Base-by-base conservation (phyloP, 2,888 invertebrate species). In the Amphimallon solstitiale region DNA sequence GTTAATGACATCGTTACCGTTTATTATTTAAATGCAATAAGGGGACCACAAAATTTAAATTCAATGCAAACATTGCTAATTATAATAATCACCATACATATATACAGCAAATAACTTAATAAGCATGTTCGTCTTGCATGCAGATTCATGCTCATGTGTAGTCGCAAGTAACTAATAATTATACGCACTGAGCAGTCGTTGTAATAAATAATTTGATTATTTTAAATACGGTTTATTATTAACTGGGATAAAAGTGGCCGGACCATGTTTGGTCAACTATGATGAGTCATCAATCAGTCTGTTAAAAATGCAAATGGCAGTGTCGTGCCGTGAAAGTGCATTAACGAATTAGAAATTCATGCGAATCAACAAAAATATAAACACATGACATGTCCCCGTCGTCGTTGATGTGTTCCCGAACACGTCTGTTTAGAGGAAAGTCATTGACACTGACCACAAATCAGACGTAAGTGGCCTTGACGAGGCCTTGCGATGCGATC, bases 31-130 rank as follows among this genome's bases (percentile, higher is more conserved):
- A 29, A n/a, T 45, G 10, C 56, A 29, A 45, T 34, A 59, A 45
- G 7, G 23, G 29, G 43, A 59, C 43, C 56, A 34, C 56, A 59
- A 43, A 12, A 59, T 59, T 59, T 59, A 23, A 59, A 59, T 59
- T 56, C 43, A 43, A 59, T 59, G 29, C 34, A 59, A 29, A 59
- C 43, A 7, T 3, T 29, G 9, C 10, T 15, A 45, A 34, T 29
- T 43, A 29, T 1, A 45, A 59, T 43, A 43, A 43, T 43, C 38
- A 15, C 34, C 15, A 23, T 34, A 34, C 17, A 43, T 43, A 14
- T 15, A 40, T 59, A 21, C 38, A n/a, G 48, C 19, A 43, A 59
- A 43, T 59, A 59, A 59, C 56, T 59, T 43, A 43, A 59, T 43
- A 40, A 59, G 21, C 14, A 3, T 17, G 40, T 43, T 23, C 37